Conservation (phyloP, 1,140 invertebrate species). For the Pseudomyrmex pallidus region DNA sequence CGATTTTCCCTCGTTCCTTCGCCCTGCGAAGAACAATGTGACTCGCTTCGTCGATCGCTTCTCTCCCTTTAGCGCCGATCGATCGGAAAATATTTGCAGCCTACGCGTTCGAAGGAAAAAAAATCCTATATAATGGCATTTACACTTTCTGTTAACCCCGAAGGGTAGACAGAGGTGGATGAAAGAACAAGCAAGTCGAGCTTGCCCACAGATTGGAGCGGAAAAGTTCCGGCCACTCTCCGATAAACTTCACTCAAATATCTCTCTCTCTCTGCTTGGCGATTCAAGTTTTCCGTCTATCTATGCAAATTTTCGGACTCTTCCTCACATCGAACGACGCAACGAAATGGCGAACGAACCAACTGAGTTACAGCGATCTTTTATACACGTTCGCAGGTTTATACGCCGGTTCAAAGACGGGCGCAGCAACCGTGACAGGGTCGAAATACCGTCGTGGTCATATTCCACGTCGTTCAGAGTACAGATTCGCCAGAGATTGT, state of each 20-base stretch:
- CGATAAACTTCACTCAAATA: too few relatives aligned
- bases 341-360: background rate
- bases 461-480: conserved; percentile 64
- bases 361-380: conserved; percentile 68
- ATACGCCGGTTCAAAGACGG: conserved; percentile 17
- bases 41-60: background rate
- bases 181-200: background rate
- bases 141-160: conserved; percentile 40
- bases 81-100: conserved; percentile 69
- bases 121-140: conserved; percentile 66
- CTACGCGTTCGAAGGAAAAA: conserved; percentile 58
- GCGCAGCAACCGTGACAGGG: conserved; percentile 7
- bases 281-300: too few relatives aligned
- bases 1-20: conserved; percentile 45
- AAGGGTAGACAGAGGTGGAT: conserved; percentile 47
- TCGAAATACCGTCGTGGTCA: conserved; percentile 1
- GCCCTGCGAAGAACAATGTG: conserved; percentile 44
- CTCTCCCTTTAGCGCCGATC: conserved; percentile 59
- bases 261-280: too few relatives aligned
- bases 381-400: conserved; percentile 64
- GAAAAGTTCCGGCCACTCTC: too few relatives aligned
- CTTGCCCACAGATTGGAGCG: too few relatives aligned
- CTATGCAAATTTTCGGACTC: too few relatives aligned
- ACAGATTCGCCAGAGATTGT: conserved; percentile 68
- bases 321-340: too few relatives aligned